Base-by-base conservation (phyloP, 2,113 vertebrate genomes). In the Myotis davidii region DNA sequence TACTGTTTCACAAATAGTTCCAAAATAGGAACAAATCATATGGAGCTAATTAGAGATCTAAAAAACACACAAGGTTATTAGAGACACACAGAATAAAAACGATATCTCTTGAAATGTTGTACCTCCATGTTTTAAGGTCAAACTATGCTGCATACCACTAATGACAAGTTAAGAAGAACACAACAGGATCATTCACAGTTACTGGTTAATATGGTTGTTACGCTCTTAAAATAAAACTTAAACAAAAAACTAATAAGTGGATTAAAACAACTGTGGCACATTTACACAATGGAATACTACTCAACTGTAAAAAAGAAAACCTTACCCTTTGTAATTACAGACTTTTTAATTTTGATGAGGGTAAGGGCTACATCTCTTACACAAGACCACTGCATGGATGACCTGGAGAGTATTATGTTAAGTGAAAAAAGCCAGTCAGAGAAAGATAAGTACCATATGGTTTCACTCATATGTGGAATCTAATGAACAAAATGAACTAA, bases 1-100 rank as follows among this genome's bases (percentile, higher is more conserved):
- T 12, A 77, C 32, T 45, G 18, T 67, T 85, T 48, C 59, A 70
- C 65, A 88, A 96, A 69, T 50, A 87, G 3, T 78, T 95, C 27
- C 91, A 94, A 95, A 45, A 91, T 9, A 90, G 9, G 8, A 25
- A 3, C 48, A 96, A 25, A 83, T 88, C 81, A 93, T 77, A 90
- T 34, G 89, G 61, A 92, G 45, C 50, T 64, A 94, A 93, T 97
- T 95, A 97, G 27, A 79, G 0, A 96, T 23, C 12, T 76, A 34
- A 54, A 72, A 94, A 96, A 59, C n/a, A 45, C 69, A 70, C 34
- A 89, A 88, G 34, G 0, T 84, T 74, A 94, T 73, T 82, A 72
- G 45, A 92, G 77, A 88, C 6, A 88, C 2, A 73, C 10, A 83
- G 3, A 78, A 83, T 59, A 64, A 92, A 98, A 96, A 20, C 52